Conservation (phyloP, 1,140 invertebrate species). For the Vollenhovia emeryi region DNA sequence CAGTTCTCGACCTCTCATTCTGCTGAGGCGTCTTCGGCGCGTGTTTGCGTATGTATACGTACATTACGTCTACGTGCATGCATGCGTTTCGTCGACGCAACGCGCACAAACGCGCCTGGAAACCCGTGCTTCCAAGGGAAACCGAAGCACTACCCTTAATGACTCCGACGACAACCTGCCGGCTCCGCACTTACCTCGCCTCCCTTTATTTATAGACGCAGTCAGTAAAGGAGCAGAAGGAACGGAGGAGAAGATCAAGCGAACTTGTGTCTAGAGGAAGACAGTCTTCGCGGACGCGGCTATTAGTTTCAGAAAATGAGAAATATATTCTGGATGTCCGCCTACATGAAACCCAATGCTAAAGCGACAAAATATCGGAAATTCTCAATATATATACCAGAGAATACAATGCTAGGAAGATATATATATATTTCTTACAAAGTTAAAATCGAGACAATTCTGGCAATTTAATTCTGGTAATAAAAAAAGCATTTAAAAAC, state of each 20-base stretch:
- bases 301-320: constrained; percentile 61
- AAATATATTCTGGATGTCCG: constrained; percentile 42
- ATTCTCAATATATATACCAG: constrained; percentile 14
- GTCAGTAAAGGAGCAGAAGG: constrained; percentile 55
- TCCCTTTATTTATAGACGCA: constrained; percentile 75
- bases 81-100: constrained; percentile 12
- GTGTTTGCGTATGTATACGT: background rate
- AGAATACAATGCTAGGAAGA: background rate
- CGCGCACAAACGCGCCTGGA: constrained; percentile 23
- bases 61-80: background rate
- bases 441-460: background rate
- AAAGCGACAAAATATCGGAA: constrained; percentile 29
- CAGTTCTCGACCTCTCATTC: constrained; percentile 59
- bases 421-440: background rate
- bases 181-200: constrained; percentile 72
- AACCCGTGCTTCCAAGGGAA: constrained; percentile 63
- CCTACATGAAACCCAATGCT: background rate
- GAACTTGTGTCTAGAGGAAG: constrained; percentile 54
- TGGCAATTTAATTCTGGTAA: background rate
- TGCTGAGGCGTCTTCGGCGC: constrained; percentile 27
- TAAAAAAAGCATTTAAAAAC: background rate
- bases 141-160: constrained; percentile 80
- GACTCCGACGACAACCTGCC: constrained; percentile 75
- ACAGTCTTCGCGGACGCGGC: constrained; percentile 11
- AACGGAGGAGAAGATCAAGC: constrained; percentile 64